Evolutionary conservation across 2,113 vertebrate genomes (phyloP).

Genomic region (Saccopteryx bilineata): DNA sequence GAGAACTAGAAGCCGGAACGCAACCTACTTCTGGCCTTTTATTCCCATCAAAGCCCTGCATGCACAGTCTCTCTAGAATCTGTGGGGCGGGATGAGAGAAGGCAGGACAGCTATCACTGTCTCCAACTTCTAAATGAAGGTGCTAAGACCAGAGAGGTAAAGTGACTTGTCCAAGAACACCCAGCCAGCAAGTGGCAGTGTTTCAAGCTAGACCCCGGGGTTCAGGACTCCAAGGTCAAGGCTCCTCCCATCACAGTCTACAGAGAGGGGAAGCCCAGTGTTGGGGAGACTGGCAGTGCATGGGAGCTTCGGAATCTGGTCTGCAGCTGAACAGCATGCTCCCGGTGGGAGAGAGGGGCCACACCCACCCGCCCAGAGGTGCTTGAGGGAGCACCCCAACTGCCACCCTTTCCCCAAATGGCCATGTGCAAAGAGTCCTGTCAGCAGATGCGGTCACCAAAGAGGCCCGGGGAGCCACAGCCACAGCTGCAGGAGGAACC

Average conservation of each 20-base stretch:
- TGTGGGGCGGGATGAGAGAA: neutral
- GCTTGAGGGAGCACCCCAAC: neutral
- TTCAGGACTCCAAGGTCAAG: neutral
- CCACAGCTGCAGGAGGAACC: neutral
- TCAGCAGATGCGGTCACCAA: neutral
- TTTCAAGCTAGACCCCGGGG: neutral
- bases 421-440: constrained; percentile 19
- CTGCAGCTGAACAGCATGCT: neutral
- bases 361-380: neutral
- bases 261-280: neutral
- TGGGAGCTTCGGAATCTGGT: constrained; percentile 7
- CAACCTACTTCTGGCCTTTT: constrained; percentile 8
- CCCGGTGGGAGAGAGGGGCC: neutral
- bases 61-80: neutral
- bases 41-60: neutral
- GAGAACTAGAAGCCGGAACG: neutral
- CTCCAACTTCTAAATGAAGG: neutral
- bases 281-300: neutral
- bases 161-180: neutral
- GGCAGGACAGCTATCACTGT: neutral
- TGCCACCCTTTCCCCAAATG: constrained; percentile 59
- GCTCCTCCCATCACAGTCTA: neutral
- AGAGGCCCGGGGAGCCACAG: neutral
- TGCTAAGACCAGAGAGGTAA: constrained; percentile 8
- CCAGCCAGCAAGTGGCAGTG: neutral